phyloP scores from a whole-genome alignment of 2,888 invertebrate species.

The Drosophila histrio region DNA sequence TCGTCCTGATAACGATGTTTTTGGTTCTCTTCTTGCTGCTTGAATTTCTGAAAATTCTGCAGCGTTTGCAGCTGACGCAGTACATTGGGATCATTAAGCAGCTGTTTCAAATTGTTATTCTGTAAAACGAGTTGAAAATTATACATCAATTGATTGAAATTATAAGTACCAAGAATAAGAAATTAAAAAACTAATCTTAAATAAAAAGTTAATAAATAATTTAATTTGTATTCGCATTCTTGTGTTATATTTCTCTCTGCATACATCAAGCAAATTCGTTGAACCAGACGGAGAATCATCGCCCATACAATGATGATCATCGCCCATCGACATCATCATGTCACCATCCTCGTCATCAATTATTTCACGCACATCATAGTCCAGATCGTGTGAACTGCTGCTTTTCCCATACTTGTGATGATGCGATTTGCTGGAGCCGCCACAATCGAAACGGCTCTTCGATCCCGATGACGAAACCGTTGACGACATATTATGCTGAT shows the following conservation, averaged over 20 bases:
- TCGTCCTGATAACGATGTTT: constrained; percentile 90
- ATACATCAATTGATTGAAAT: neutral
- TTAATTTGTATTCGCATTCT: constrained; percentile 4
- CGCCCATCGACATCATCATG: constrained; percentile 57
- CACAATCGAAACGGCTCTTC: constrained; percentile 48
- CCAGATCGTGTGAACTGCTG: constrained; percentile 74
- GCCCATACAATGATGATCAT: constrained; percentile 73
- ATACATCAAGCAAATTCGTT: constrained; percentile 80
- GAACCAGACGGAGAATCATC: constrained; percentile 78
- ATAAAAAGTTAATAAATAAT: constrained; percentile 13
- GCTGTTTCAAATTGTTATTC: constrained; percentile 84
- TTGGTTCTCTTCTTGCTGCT: constrained; percentile 88
- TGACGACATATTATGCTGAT: constrained; percentile 39
- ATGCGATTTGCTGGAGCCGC: constrained; percentile 59
- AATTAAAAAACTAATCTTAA: constrained; percentile 29
- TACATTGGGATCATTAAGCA: constrained; percentile 93
- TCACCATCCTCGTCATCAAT: constrained; percentile 69
- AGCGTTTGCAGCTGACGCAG: constrained; percentile 94
- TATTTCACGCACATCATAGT: constrained; percentile 70
- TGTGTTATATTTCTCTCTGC: neutral
- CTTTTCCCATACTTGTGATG: constrained; percentile 72
- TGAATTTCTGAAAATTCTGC: constrained; percentile 85
- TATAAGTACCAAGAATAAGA: neutral
- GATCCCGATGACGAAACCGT: constrained; percentile 34
- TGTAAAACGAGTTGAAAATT: constrained; percentile 52